A percentile compares a stretch with the other conserved stretches of the same genome.
Conservation (phyloP, 2,797 vertebrate species). For the Melanotaenia trifasciata region DNA sequence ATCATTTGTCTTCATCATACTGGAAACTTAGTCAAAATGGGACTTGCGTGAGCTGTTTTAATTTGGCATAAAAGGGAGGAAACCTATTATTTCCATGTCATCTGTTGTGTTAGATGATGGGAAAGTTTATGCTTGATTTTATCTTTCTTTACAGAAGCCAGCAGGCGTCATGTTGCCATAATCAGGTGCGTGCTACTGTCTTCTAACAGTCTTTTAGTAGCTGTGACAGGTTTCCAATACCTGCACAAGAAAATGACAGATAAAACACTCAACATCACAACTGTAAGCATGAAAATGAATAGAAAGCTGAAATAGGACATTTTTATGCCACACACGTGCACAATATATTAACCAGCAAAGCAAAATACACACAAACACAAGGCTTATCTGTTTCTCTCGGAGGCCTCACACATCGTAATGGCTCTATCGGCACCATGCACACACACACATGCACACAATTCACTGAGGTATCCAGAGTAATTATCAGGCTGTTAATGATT, state of each 20-base stretch:
- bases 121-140: slow-evolving; percentile 10
- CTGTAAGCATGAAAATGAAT: slow-evolving; percentile 65
- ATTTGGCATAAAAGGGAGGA: slow-evolving; percentile 23
- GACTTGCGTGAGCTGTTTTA: slow-evolving; percentile 26
- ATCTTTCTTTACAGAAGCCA: slow-evolving; percentile 20
- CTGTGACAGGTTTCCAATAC: slow-evolving; percentile 53
- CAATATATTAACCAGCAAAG: slow-evolving; percentile 58
- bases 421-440: slow-evolving; percentile 72
- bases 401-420: slow-evolving; percentile 74
- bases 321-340: slow-evolving; percentile 68
- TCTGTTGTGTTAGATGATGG: slow-evolving; percentile 10
- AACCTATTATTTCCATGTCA: neutral
- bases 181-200: slow-evolving; percentile 37
- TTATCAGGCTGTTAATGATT: slow-evolving; percentile 92
- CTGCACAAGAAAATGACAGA: slow-evolving; percentile 31
- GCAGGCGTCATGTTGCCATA: slow-evolving; percentile 46
- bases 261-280: slow-evolving; percentile 56
- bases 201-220: slow-evolving; percentile 38
- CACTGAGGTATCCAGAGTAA: slow-evolving; percentile 90
- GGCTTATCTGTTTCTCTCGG: slow-evolving; percentile 72
- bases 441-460: slow-evolving; percentile 52
- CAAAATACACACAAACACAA: slow-evolving; percentile 59
- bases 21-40: slow-evolving; percentile 41
- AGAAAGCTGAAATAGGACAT: slow-evolving; percentile 54
- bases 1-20: slow-evolving; percentile 40